These are phyloP conservation scores for Pogona vitticeps DNA, from an alignment of 2,113 vertebrate species.

Conservation along the genomic window DNA sequence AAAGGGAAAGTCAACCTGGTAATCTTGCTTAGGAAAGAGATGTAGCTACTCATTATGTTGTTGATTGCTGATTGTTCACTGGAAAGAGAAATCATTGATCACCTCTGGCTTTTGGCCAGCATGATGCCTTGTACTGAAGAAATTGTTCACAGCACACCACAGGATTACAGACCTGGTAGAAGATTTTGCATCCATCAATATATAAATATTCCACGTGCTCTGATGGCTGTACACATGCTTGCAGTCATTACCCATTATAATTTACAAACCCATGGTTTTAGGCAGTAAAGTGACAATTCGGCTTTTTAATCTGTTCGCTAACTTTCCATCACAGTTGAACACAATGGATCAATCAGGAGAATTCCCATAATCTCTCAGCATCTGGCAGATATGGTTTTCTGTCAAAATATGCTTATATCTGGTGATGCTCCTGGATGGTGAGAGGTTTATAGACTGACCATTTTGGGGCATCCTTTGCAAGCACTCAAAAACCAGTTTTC, in stretches of 20 bases:
- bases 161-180: not conserved
- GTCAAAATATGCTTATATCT: not conserved
- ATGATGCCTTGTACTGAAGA: not conserved
- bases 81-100: no score
- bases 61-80: not conserved
- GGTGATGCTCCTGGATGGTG: not conserved
- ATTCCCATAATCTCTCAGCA: slow-evolving; percentile 1
- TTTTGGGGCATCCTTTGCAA: not conserved
- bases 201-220: fast-evolving
- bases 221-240: fast-evolving
- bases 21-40: not conserved
- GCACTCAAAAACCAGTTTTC: not conserved
- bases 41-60: not conserved
- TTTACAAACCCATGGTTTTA: fast-evolving
- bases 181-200: fast-evolving
- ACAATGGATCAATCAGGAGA: not conserved
- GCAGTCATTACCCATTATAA: not conserved
- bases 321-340: not conserved
- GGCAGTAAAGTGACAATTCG: not conserved
- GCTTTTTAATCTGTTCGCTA: not conserved
- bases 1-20: not conserved
- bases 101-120: not conserved
- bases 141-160: not conserved
- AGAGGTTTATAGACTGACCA: not conserved
- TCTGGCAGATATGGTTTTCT: not conserved